Evolutionary conservation across 1,140 invertebrate genomes (phyloP), one percentile per base, ranked within the genome.

Genomic region (Portunus trituberculatus): DNA sequence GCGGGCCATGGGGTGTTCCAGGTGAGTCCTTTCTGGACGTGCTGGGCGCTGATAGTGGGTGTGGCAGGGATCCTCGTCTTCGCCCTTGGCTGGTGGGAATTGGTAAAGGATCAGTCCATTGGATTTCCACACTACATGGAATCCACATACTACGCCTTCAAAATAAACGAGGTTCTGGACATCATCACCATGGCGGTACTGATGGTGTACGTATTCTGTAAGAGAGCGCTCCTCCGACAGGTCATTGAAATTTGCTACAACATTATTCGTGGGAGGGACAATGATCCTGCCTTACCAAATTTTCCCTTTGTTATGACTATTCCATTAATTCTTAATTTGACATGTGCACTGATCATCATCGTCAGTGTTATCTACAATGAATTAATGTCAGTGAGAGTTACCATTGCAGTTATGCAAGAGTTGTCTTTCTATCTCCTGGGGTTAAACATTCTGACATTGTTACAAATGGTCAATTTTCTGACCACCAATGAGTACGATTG

Each of bases 151-250:
- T 83, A 67, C 59, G 91, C 91, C 12, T 67, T 45, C 29, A 76
- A 67, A 4, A 59, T 92, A 82, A 31, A 59, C 10, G 91, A 92
- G n/a, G 31, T 76, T n/a, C 6, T 39, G 29, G 91, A 92, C n/a
- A 31, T 82, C 0, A 20, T 82, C 31, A 92, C 25, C 28, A 16
- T 67, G 91, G 67, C 52, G 28, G 16, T 8, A 52, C 52, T 92
- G 10, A 39, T 82, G 48, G 2, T 28, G 28, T 82, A 82, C 91
- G 29, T 92, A 10, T 20, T 32, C 14, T 76, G 59, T n/a, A 92
- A 31, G n/a, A 59, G 91, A 16, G 31, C 59, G 8, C 16, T n/a
- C 6, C 91, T 92, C 28, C 45, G n/a, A 3, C 59, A 45, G 59
- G 39, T 83, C 8, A n/a, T 92, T 7, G 39, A 67, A 7, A 12